Conservation (phyloP, 2,888 invertebrate species). For the Furcula furcula region DNA sequence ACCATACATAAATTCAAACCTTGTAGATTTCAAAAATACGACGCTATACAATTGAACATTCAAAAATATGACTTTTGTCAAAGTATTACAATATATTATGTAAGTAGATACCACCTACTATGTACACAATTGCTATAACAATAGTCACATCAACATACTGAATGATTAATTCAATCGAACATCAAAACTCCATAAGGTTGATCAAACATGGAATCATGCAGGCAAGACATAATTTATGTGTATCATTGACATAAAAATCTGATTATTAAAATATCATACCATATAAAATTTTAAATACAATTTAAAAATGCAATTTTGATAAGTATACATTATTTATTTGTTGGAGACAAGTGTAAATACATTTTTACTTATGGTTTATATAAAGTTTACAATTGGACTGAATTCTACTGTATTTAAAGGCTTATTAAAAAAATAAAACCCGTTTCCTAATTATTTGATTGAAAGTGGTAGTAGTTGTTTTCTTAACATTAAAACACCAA, state of each 20-base stretch:
- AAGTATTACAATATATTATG: slow-evolving; percentile 29
- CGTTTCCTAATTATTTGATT: neutral
- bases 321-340: neutral
- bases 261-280: neutral
- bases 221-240: neutral
- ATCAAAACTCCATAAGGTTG: too few species aligned
- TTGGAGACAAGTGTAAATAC: neutral
- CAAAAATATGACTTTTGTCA: slow-evolving; percentile 44
- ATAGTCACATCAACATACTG: slow-evolving; percentile 17
- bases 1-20: slow-evolving; percentile 68
- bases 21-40: slow-evolving; percentile 51
- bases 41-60: slow-evolving; percentile 38
- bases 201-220: neutral
- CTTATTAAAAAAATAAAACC: neutral
- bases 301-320: slow-evolving; percentile 3
- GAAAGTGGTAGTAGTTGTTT: slow-evolving; percentile 6
- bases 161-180: slow-evolving; percentile 14
- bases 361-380: too few species aligned
- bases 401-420: slow-evolving; percentile 4
- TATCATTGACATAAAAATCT: neutral
- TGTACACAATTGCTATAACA: slow-evolving; percentile 33
- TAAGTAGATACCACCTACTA: slow-evolving; percentile 40
- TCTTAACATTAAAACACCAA: slow-evolving; percentile 8
- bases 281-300: slow-evolving; percentile 15
- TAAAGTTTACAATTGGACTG: too few species aligned